phyloP scores from a whole-genome alignment of 2,888 invertebrate genomes.

The Iselma pallidipennis region DNA sequence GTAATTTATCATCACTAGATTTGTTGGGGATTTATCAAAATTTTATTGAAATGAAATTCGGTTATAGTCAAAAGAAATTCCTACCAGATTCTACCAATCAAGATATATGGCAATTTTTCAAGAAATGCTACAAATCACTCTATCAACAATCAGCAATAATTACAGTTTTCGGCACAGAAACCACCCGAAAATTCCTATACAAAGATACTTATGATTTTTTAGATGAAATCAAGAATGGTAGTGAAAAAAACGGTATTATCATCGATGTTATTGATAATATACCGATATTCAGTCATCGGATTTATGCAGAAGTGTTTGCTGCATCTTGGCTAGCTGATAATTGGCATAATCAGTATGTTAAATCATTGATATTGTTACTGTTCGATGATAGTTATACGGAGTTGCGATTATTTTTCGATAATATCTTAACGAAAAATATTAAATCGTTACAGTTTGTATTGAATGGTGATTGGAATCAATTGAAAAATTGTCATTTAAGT shows the following conservation, averaged over 20 bases:
- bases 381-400: neutral
- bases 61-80: neutral
- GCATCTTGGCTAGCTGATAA: constrained; percentile 2
- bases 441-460: neutral
- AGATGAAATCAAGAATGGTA: neutral
- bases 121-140: neutral
- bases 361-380: neutral
- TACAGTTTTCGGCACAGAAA: constrained; percentile 2
- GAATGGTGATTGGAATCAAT: neutral
- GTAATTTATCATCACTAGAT: neutral
- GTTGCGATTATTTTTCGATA: constrained; percentile 6
- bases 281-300: constrained; percentile 3
- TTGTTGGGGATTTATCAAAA: constrained; percentile 1
- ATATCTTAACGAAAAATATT: neutral
- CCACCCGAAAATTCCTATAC: neutral
- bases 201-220: neutral
- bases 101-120: neutral
- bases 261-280: neutral
- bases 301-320: neutral
- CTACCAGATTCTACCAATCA: neutral
- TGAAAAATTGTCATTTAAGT: neutral
- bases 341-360: neutral
- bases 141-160: constrained; percentile 1
- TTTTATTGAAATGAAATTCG: constrained; percentile 3
- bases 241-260: constrained; percentile 4